Evolutionary conservation across 2,797 vertebrate species (phyloP).

Genomic region (Lepidocolaptes lacrymiger): DNA sequence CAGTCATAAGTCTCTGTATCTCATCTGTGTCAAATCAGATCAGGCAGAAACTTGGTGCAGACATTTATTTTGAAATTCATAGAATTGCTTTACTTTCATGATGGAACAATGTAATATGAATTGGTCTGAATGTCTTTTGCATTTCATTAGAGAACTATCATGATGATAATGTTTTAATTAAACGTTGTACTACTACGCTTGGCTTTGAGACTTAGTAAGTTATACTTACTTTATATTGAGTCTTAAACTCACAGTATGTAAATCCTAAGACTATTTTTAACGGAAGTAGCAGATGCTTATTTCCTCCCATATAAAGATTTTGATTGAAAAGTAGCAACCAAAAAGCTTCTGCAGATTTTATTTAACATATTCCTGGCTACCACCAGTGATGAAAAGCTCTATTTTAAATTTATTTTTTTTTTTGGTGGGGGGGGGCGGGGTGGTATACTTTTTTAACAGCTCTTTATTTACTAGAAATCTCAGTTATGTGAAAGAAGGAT

Average conservation of each 20-base stretch:
- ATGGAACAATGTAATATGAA: neutral
- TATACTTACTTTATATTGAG: neutral
- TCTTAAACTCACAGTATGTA: neutral
- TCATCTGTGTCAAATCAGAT: neutral
- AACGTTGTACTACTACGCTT: neutral
- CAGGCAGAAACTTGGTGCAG: neutral
- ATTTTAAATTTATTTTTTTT: neutral
- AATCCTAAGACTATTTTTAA: neutral
- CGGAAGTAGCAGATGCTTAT: neutral
- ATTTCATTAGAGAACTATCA: neutral
- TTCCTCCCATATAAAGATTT: neutral
- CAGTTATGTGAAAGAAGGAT: neutral
- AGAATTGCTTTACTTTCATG: neutral
- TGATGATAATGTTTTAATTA: neutral
- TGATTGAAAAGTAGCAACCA: neutral
- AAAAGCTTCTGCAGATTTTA: neutral
- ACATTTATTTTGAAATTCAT: neutral
- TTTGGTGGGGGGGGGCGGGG: no score
- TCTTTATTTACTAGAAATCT: neutral
- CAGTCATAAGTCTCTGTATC: neutral
- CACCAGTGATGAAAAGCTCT: neutral
- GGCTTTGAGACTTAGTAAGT: neutral
- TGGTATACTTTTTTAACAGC: neutral
- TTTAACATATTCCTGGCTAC: neutral
- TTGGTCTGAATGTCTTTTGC: neutral